Conservation (phyloP, 92 coral and sea anemone genomes). For the Diadumene lineata region DNA sequence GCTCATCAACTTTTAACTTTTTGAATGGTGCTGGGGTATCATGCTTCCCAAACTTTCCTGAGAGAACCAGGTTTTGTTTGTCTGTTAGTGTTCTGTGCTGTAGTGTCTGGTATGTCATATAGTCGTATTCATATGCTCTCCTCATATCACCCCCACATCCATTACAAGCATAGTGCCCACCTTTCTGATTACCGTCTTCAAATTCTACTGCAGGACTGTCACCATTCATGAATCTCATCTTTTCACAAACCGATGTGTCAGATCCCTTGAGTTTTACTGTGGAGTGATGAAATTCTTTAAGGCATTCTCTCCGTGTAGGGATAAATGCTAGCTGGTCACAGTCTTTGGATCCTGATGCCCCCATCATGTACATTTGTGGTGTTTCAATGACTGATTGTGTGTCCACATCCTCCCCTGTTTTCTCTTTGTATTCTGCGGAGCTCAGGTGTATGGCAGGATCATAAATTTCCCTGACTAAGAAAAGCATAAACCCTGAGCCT, state of each 20-base stretch:
- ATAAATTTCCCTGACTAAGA: constrained; percentile 18
- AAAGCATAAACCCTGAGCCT: constrained; percentile 40
- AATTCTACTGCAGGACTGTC: constrained; percentile 39
- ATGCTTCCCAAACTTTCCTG: constrained; percentile 22
- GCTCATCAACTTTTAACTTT: constrained; percentile 21
- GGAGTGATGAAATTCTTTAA: constrained; percentile 2
- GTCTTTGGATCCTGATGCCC: constrained; percentile 35
- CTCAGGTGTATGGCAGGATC: constrained; percentile 42
- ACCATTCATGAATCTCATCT: constrained; percentile 38
- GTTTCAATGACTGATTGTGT: constrained; percentile 24
- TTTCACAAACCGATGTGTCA: neutral
- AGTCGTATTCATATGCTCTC: constrained; percentile 32
- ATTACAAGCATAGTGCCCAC: constrained; percentile 13
- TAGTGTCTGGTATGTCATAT: constrained; percentile 33
- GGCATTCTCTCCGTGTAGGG: constrained; percentile 24
- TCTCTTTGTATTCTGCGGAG: constrained; percentile 19
- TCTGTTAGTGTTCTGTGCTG: constrained; percentile 21
- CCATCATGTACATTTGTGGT: constrained; percentile 36
- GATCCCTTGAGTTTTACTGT: neutral
- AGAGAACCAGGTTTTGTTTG: constrained; percentile 19
- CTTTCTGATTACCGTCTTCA: constrained; percentile 47
- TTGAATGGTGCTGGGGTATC: constrained; percentile 24
- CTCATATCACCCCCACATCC: constrained; percentile 32
- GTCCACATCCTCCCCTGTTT: constrained; percentile 12
- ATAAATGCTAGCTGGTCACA: constrained; percentile 32